Evolutionary conservation across 2,888 invertebrate species (phyloP).

Genomic region (Eristalis pertinax): DNA sequence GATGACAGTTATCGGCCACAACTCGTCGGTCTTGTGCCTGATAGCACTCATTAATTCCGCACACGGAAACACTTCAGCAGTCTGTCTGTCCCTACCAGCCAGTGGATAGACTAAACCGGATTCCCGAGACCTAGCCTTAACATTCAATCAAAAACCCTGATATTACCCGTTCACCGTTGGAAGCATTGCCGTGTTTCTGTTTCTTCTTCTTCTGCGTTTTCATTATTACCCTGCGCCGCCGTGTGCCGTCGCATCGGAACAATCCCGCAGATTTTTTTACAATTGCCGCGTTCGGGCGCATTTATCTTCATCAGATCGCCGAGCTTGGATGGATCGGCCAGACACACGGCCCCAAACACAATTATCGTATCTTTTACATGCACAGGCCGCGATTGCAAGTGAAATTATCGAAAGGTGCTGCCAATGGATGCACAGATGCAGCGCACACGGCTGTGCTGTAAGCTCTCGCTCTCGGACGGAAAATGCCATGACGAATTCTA

Average conservation of each 20-base stretch:
- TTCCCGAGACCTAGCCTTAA: slow-evolving; percentile 36
- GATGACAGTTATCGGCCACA: not conserved
- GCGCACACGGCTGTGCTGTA: slow-evolving; percentile 1
- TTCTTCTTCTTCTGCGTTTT: not conserved
- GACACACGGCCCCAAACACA: slow-evolving; percentile 31
- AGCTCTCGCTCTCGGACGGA: slow-evolving; percentile 25
- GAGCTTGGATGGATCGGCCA: not conserved
- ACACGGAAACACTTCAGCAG: not conserved
- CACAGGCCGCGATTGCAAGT: slow-evolving; percentile 60
- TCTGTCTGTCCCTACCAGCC: not conserved
- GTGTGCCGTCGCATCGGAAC: not conserved
- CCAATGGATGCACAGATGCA: slow-evolving; percentile 3
- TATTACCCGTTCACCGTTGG: slow-evolving; percentile 38
- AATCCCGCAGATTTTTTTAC: slow-evolving; percentile 26
- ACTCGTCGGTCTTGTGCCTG: not conserved
- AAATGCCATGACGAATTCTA: slow-evolving; percentile 57
- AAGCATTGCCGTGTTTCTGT: slow-evolving; percentile 4
- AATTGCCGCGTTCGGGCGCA: slow-evolving; percentile 31
- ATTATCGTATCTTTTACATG: slow-evolving; percentile 48
- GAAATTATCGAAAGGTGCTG: slow-evolving; percentile 63
- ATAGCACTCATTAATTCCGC: not conserved
- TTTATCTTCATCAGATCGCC: slow-evolving; percentile 52
- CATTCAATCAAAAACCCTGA: slow-evolving; percentile 63
- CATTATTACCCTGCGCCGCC: not conserved
- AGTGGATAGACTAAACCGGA: slow-evolving; percentile 26